Percentiles rank a stretch among this genome's conserved stretches.
Conservation (phyloP, 2,113 vertebrate genomes). For the Junco hyemalis region DNA sequence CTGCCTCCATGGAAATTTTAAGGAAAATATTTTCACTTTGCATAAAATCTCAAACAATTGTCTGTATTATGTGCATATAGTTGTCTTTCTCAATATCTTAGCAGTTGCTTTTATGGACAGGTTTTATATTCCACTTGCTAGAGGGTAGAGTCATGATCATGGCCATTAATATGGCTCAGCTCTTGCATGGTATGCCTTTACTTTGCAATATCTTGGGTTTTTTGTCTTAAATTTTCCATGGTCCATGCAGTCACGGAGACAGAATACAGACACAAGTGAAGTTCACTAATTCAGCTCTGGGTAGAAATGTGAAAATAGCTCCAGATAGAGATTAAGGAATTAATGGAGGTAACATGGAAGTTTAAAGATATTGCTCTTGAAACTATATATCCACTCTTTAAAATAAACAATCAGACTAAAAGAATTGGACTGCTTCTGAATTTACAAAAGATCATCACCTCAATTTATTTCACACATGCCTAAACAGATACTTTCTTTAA, state of each 20-base stretch:
- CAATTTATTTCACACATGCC: background rate
- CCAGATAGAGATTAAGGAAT: background rate
- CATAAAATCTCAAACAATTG: background rate
- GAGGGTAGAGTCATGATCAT: background rate
- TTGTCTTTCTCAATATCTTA: background rate
- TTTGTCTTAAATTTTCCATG: background rate
- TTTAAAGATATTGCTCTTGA: background rate
- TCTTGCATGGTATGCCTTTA: background rate
- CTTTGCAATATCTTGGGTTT: background rate
- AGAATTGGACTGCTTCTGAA: background rate
- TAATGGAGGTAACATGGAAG: background rate
- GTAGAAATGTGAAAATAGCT: background rate
- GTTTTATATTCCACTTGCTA: background rate
- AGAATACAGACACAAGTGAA: background rate
- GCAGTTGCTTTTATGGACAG: background rate
- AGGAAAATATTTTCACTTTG: background rate
- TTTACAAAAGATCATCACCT: background rate
- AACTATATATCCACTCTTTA: background rate
- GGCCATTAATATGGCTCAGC: background rate
- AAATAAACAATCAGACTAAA: background rate
- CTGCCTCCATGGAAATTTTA: background rate
- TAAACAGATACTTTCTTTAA: background rate
- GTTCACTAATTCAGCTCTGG: background rate
- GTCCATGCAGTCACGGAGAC: background rate
- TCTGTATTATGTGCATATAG: background rate